A percentile compares a stretch with the other conserved stretches of the same genome.
Conservation (phyloP, 2,797 vertebrate genomes). For the Urosaurus nigricauda region DNA sequence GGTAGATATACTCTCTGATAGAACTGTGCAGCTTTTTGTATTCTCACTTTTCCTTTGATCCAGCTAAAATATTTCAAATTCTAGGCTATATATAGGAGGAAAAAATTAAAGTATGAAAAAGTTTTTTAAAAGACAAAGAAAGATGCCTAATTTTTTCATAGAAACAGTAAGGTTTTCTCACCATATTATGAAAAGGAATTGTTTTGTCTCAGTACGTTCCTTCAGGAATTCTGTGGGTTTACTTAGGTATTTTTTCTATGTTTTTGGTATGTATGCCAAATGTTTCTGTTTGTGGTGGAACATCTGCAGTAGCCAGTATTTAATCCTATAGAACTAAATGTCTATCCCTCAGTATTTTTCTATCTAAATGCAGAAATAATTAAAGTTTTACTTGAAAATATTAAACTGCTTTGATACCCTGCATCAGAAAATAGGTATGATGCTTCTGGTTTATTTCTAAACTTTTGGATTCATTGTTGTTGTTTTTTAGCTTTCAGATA, state of each 20-base stretch:
- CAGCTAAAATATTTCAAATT: background rate
- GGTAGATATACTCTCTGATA: background rate
- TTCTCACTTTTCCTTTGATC: background rate
- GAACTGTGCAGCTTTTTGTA: background rate
- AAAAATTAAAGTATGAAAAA: background rate
- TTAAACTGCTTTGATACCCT: background rate
- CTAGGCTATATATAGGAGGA: background rate
- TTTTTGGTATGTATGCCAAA: too few relatives aligned
- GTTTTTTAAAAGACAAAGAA: background rate
- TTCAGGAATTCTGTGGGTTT: background rate
- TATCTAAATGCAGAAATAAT: background rate
- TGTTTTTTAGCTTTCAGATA: background rate
- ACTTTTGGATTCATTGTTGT: background rate
- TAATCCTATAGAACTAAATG: slow-evolving; percentile 1
- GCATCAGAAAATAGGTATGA: background rate
- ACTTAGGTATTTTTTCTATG: too few relatives aligned
- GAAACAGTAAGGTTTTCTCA: background rate
- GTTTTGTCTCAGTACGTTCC: background rate
- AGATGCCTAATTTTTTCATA: background rate
- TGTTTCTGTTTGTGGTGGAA: background rate
- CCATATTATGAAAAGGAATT: background rate
- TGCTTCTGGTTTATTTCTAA: background rate
- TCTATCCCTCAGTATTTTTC: background rate
- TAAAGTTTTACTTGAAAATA: background rate
- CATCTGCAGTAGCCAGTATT: background rate